These are phyloP conservation scores for Agonum fuliginosum DNA, from an alignment of 2,888 invertebrate genomes.

Conservation along the genomic window DNA sequence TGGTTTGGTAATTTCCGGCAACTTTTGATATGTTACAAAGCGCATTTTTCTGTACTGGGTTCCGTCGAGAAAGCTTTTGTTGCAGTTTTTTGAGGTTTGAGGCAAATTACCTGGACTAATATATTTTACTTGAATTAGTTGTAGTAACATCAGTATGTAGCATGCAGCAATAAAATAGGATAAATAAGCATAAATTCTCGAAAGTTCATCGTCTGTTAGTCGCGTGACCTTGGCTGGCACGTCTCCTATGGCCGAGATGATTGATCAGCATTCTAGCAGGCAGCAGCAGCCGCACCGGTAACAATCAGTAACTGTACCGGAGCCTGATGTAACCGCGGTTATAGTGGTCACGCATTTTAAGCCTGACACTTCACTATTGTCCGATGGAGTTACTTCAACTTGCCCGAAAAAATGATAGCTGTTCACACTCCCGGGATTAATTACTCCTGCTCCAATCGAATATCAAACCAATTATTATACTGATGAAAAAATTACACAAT, in stretches of 20 bases:
- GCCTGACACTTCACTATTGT: conserved; percentile 31
- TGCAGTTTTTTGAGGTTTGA: no score
- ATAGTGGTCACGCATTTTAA: conserved; percentile 24
- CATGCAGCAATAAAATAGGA: not conserved
- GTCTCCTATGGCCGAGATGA: conserved; percentile 51
- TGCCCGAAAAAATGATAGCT: conserved; percentile 4
- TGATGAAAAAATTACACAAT: no score
- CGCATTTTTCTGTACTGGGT: no score
- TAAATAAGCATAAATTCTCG: conserved; percentile 26
- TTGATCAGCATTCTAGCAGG: conserved; percentile 48
- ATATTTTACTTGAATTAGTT: not conserved
- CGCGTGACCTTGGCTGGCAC: conserved; percentile 50
- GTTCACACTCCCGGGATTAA: conserved; percentile 13
- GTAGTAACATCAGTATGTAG: not conserved
- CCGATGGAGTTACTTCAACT: not conserved
- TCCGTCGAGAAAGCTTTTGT: no score
- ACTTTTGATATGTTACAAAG: no score
- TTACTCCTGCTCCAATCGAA: not conserved
- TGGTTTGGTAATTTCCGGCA: no score
- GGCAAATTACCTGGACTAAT: no score
- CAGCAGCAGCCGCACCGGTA: conserved; percentile 18
- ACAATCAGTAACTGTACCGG: conserved; percentile 36
- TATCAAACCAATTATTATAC: not conserved
- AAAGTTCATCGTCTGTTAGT: conserved; percentile 9
- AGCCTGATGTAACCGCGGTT: conserved; percentile 29